Conservation (phyloP, 2,797 vertebrate species). For the Sebastes iracundus region DNA sequence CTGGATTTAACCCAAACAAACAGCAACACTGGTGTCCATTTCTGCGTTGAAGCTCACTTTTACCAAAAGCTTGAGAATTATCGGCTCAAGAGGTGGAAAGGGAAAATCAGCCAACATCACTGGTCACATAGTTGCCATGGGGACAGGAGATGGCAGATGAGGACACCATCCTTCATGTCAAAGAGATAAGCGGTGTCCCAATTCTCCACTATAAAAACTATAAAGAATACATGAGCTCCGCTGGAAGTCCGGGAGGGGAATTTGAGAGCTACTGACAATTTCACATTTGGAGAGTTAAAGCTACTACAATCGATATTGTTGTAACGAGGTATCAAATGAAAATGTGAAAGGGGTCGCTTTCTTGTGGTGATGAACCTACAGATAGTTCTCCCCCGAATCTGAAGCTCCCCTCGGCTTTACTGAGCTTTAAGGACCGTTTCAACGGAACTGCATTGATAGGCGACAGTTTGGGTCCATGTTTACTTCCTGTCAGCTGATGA, state of each 20-base stretch:
- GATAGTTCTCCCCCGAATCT: neutral
- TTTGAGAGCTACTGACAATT: neutral
- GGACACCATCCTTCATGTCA: constrained; percentile 48
- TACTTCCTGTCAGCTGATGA: neutral
- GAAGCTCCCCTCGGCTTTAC: too few species aligned
- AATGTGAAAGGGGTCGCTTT: neutral
- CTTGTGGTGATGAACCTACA: neutral
- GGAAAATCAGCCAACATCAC: constrained; percentile 39
- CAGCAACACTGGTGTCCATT: neutral
- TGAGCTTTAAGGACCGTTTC: neutral
- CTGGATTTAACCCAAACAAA: neutral
- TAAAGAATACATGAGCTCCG: constrained; percentile 8
- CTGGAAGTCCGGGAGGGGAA: neutral
- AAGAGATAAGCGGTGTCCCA: constrained; percentile 39
- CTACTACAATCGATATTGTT: neutral
- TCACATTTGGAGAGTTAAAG: neutral
- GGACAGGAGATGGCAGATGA: constrained; percentile 67
- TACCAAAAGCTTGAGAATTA: constrained; percentile 50
- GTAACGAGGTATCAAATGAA: neutral
- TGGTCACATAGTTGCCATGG: constrained; percentile 78
- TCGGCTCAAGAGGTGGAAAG: constrained; percentile 23
- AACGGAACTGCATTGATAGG: neutral
- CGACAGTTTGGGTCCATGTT: neutral
- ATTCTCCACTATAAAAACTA: constrained; percentile 14
- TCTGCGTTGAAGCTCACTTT: constrained; percentile 13